Conservation (phyloP, 2,797 vertebrate species). For the Sparidentex hasta region DNA sequence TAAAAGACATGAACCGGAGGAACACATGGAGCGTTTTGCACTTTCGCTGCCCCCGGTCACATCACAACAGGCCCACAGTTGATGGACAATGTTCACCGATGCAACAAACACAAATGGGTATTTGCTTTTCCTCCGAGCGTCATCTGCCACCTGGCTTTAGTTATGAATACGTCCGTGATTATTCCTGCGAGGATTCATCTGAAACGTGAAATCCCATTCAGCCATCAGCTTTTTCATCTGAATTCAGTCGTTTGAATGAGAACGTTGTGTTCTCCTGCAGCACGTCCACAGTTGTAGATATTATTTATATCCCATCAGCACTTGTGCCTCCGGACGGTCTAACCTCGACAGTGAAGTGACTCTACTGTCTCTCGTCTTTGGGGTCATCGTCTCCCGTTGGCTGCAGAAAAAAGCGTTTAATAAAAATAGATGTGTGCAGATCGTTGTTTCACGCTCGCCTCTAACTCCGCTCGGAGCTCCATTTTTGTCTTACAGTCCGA, state of each 20-base stretch:
- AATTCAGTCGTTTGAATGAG: background rate
- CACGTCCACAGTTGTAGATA: background rate
- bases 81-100: conserved; percentile 84
- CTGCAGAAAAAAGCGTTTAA: background rate
- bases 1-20: conserved; percentile 34
- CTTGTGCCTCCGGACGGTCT: conserved; percentile 29
- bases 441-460: conserved; percentile 37
- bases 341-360: conserved; percentile 21
- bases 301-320: conserved; percentile 28
- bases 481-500: conserved; percentile 8
- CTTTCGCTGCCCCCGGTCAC: conserved; percentile 74
- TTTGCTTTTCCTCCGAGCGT: conserved; percentile 72
- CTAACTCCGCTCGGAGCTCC: conserved; percentile 25
- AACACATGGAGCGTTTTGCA: conserved; percentile 67
- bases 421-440: conserved; percentile 19
- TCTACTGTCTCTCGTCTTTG: conserved; percentile 32
- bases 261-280: background rate
- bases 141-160: conserved; percentile 76
- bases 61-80: conserved; percentile 71
- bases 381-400: background rate
- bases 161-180: conserved; percentile 46
- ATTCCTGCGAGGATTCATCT: conserved; percentile 44
- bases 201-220: conserved; percentile 9
- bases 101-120: conserved; percentile 80
- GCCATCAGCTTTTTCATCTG: background rate